Percentiles rank a stretch among this genome's conserved stretches.
Conservation (phyloP, 2,797 vertebrate species). For the Sardinella longiceps region DNA sequence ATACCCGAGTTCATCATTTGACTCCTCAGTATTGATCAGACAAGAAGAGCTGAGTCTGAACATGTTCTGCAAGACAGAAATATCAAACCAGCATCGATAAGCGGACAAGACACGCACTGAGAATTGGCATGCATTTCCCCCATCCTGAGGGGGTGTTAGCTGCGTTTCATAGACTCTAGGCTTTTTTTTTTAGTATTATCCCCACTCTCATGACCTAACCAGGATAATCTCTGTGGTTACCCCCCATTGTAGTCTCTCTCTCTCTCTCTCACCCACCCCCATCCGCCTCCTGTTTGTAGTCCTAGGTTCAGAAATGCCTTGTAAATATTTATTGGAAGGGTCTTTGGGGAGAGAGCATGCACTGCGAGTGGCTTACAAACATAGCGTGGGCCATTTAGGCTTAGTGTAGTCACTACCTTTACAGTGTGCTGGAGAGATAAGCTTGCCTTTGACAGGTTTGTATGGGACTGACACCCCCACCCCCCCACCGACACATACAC, state of each 20-base stretch:
- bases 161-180: not conserved
- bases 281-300: slow-evolving; percentile 63
- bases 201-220: not conserved
- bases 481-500: not conserved
- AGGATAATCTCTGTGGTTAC: slow-evolving; percentile 5
- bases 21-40: slow-evolving; percentile 8
- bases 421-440: slow-evolving; percentile 64
- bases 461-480: slow-evolving; percentile 59
- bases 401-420: slow-evolving; percentile 58
- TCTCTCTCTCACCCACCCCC: not conserved
- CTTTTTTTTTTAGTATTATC: slow-evolving; percentile 34
- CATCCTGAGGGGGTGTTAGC: not conserved
- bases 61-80: not conserved
- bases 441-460: slow-evolving; percentile 60
- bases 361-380: slow-evolving; percentile 33
- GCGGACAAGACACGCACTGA: not conserved
- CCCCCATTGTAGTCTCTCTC: not conserved
- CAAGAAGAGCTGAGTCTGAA: not conserved
- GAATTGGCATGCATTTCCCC: not conserved
- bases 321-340: slow-evolving; percentile 68
- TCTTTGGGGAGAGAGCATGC: slow-evolving; percentile 64
- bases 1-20: not conserved
- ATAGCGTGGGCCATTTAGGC: not conserved
- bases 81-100: slow-evolving; percentile 1
- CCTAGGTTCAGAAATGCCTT: slow-evolving; percentile 52